Percentiles rank a stretch among this genome's conserved stretches.
phyloP scores from a whole-genome alignment of 2,113 vertebrate genomes.

The Uropsilus gracilis region DNA sequence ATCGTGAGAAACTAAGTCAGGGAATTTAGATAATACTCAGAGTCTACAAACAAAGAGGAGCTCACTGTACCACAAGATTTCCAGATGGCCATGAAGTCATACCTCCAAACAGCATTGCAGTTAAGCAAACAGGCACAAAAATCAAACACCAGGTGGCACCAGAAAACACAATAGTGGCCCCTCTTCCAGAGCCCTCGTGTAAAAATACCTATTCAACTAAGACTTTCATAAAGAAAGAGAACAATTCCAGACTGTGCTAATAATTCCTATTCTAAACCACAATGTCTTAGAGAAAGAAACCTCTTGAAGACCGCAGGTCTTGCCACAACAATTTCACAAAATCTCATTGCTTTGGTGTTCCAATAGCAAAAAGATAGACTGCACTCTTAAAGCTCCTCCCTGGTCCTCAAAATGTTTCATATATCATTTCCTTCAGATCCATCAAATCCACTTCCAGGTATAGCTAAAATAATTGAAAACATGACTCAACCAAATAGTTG shows the following conservation, averaged over 20 bases:
- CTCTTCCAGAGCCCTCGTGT: constrained; percentile 88
- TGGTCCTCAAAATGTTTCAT: not conserved
- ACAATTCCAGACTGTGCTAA: constrained; percentile 91
- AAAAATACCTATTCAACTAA: too few species aligned
- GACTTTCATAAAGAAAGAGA: constrained; percentile 90
- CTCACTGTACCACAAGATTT: constrained; percentile 90
- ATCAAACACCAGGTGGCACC: constrained; percentile 88
- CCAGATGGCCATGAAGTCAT: constrained; percentile 91
- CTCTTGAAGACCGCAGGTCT: constrained; percentile 93
- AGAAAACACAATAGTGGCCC: constrained; percentile 91
- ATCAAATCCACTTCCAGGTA: not conserved
- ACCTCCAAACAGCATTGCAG: constrained; percentile 89
- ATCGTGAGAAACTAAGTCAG: constrained; percentile 93
- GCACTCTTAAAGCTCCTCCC: not conserved
- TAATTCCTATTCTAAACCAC: constrained; percentile 91
- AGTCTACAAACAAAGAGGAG: constrained; percentile 88
- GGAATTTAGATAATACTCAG: constrained; percentile 94
- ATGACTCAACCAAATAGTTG: not conserved
- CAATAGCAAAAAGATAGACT: not conserved
- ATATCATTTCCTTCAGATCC: not conserved
- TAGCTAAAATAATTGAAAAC: not conserved
- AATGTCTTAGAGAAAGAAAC: constrained; percentile 92
- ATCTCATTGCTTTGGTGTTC: not conserved
- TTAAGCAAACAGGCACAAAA: constrained; percentile 91
- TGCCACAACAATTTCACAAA: constrained; percentile 54